These are phyloP conservation scores for Baryphthengus martii DNA, from an alignment of 2,113 vertebrate species.

Conservation along the genomic window DNA sequence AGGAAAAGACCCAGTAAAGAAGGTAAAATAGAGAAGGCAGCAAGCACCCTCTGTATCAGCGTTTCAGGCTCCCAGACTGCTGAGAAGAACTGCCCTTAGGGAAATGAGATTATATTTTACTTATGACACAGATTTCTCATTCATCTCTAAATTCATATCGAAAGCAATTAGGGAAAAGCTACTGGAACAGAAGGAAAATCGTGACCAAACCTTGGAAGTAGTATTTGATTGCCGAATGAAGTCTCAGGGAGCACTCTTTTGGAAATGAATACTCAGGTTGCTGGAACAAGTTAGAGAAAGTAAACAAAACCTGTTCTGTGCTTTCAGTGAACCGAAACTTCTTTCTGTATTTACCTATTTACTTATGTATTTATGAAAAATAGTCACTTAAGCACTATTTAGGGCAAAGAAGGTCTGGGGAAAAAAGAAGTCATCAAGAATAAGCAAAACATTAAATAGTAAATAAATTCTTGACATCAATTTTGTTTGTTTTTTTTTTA, in stretches of 20 bases:
- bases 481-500: fast-evolving
- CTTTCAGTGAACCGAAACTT: neutral
- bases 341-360: neutral
- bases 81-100: neutral
- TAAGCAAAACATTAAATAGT: neutral
- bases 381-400: neutral
- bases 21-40: neutral
- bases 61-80: neutral
- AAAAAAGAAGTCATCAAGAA: neutral
- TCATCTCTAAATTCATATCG: neutral
- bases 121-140: neutral
- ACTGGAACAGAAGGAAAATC: neutral
- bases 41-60: neutral
- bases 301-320: neutral
- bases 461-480: neutral
- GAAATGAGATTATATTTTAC: conserved; percentile 4
- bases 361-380: neutral
- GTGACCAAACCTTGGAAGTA: neutral
- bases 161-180: neutral
- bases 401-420: neutral
- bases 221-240: neutral
- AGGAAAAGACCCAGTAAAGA: neutral
- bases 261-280: neutral
- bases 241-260: neutral
- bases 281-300: neutral